Base-by-base conservation (phyloP, 2,888 invertebrate species). In the Cryptocephalus primarius region DNA sequence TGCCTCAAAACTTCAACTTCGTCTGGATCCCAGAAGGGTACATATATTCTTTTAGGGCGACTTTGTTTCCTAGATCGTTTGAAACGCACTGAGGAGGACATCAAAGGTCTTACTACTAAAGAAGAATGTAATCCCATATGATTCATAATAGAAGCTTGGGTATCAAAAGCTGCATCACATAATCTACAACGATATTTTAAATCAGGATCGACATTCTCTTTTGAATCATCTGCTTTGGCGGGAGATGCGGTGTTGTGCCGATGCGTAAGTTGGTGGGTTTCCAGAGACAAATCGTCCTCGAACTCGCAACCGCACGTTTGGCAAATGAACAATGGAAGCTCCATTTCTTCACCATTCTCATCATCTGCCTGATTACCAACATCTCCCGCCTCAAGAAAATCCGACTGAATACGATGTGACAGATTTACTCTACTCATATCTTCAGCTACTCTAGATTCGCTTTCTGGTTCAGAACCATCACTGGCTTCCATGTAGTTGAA, bases 401-500 rank as follows among this genome's bases (percentile, higher is more conserved):
- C 77, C 77, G 70, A 70, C 63, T 69, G 68, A 42, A 69, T 66
- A 47, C 68, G 60, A 48, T 69, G 70, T 48, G 58, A 65, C 50
- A 66, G 56, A 50, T 60, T 61, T 32, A 65, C 47, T 47, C 69
- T 61, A 46, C 60, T 62, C 64, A 69, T 65, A 39, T 69, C 66
- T 56, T 67, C 68, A 43, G 62, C 72, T 61, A 73, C 71, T 44
- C 63, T 55, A 11, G 53, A 40, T 49, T 72, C 71, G 62, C 74
- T 73, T 62, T 72, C 71, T 14, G 75, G 75, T 64, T 79, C 82
- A 46, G 82, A 82, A 58, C 82, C 82, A 72, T 83, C 83, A 56
- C 76, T 79, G 52, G 84, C 85, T 71, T 81, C 85, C 75, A 82
- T 76, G 74, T 80, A 85, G 61, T 78, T 83, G 72, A 83, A 83